phyloP scores from a whole-genome alignment of 2,888 invertebrate species.

The Eurytoma adleriae region DNA sequence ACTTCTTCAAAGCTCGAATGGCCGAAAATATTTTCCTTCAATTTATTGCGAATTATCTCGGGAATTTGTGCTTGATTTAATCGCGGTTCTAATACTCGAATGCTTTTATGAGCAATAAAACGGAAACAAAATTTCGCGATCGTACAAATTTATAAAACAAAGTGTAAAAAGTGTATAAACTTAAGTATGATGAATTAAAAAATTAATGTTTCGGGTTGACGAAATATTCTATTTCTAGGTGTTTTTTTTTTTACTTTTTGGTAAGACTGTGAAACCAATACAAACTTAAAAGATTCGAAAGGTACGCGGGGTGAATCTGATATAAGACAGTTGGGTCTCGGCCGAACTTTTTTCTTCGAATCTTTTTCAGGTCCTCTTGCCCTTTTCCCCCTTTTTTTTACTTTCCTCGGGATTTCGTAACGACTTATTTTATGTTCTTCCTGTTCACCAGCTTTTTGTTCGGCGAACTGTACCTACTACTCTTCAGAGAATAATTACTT shows the following conservation, averaged over 20 bases:
- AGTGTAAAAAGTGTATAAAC: too few species aligned
- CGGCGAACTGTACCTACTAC: conserved; percentile 42
- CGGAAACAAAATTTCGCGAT: too few species aligned
- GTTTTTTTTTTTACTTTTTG: conserved; percentile 9
- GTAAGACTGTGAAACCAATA: conserved; percentile 17
- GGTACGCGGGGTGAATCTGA: conserved; percentile 46
- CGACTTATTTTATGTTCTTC: conserved; percentile 56
- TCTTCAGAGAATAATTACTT: conserved; percentile 53
- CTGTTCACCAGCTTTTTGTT: conserved; percentile 43
- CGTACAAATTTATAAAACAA: too few species aligned
- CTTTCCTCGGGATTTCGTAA: conserved; percentile 49
- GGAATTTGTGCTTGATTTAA: too few species aligned
- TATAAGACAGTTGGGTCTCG: conserved; percentile 42
- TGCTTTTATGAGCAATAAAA: too few species aligned
- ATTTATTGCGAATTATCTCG: too few species aligned
- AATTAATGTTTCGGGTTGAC: too few species aligned
- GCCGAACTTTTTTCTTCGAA: conserved; percentile 27
- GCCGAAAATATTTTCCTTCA: too few species aligned
- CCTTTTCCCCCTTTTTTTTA: conserved; percentile 14
- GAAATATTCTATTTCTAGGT: too few species aligned
- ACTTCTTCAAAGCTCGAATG: too few species aligned
- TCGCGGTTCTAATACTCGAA: too few species aligned
- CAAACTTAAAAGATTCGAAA: conserved; percentile 48
- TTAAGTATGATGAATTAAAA: too few species aligned
- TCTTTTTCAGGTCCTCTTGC: neutral